Base-by-base conservation (phyloP, 2,888 invertebrate species). In the Coenonympha arcania region DNA sequence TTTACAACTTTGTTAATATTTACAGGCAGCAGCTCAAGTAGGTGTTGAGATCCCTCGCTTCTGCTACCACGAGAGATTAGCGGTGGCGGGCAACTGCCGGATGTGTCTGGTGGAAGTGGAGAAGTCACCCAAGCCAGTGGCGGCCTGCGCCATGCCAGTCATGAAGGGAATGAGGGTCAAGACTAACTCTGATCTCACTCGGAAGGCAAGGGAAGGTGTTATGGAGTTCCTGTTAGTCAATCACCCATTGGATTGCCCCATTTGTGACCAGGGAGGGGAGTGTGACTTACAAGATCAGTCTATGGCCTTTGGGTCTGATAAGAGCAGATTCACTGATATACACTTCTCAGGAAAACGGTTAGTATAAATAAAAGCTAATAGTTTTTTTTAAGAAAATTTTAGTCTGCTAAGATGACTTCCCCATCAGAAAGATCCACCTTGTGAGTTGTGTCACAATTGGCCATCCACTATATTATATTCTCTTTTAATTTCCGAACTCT, bases 71-170 rank as follows among this genome's bases (percentile, higher is more conserved):
- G 99, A 99, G 74, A 90, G 99, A 43, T 89, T 99, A 49, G 97
- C 99, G 4, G 95, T 99, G 22, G 99, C 99, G 59, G 99, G 99
- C 37, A 99, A 99, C 86, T 99, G 99, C 73, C 91, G 99, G 57
- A 99, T 99, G 99, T 99, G 99, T 82, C 88, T 99, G 20, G 99
- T 99, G 0, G 99, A 99, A 84, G 98, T 99, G 8, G 99, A 99
- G 76, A 98, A 96, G 76, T 96, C 98, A 33, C 93, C 97, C 1
- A 98, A 99, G 88, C 99, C 99, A 0, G 95, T 98, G 0, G 99
- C 99, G 6, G 98, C 99, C 0, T 99, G 99, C 79, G 99, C 99
- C 9, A 99, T 99, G 99, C 99, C 99, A 0, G 99, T 99, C 0
- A 98, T 99, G 98, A 99, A 99, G 80, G 99, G 99, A n/a, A 96